Conservation (phyloP, 2,888 invertebrate species). For the Congeria kusceri region DNA sequence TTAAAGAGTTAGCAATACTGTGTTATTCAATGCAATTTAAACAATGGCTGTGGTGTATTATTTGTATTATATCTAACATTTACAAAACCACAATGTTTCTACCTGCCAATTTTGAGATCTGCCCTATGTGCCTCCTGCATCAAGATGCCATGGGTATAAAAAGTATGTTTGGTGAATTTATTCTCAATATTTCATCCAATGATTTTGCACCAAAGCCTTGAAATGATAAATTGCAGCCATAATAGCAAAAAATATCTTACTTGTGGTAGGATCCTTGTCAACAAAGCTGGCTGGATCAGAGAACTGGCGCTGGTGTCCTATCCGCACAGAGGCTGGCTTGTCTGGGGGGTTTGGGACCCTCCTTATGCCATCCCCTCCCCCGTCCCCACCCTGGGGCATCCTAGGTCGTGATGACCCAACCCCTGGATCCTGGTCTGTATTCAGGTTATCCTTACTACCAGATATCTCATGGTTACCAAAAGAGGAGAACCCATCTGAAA, state of each 20-base stretch:
- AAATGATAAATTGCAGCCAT: too few species aligned
- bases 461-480: constrained; percentile 63
- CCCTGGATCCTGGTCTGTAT: constrained; percentile 53
- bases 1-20: too few species aligned
- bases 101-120: too few species aligned
- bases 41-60: too few species aligned
- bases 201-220: too few species aligned
- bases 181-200: too few species aligned
- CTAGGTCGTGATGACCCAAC: not conserved
- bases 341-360: constrained; percentile 58
- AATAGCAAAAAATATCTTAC: constrained; percentile 51
- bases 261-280: constrained; percentile 60
- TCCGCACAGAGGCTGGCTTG: constrained; percentile 42
- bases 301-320: constrained; percentile 66
- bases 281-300: constrained; percentile 69
- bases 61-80: too few species aligned
- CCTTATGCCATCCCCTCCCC: constrained; percentile 33
- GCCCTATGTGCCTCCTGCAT: too few species aligned
- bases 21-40: too few species aligned
- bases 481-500: constrained; percentile 52
- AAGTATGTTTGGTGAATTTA: too few species aligned
- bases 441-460: constrained; percentile 63
- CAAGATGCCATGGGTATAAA: too few species aligned
- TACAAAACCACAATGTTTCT: too few species aligned
- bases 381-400: constrained; percentile 29